Evolutionary conservation across 2,888 invertebrate genomes (phyloP).

Genomic region (Megaustenia siamemsis): DNA sequence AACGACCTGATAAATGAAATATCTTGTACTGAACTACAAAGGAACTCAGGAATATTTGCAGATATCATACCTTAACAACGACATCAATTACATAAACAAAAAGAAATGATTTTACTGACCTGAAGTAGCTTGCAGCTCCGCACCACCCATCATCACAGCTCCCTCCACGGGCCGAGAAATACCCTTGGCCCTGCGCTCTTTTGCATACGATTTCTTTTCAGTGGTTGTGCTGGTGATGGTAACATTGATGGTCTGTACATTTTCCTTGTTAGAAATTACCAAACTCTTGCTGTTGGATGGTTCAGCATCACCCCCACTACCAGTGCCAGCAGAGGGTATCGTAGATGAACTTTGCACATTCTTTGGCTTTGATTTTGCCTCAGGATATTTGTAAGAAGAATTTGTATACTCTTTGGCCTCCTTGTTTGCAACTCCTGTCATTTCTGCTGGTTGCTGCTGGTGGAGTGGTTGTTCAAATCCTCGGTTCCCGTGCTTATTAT

Average conservation of each 20-base stretch:
- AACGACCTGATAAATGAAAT: too few relatives aligned
- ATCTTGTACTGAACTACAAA: too few relatives aligned
- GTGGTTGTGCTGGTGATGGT: slow-evolving; percentile 62
- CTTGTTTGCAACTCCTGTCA: slow-evolving; percentile 14
- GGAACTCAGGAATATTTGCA: too few relatives aligned
- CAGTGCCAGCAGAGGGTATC: not conserved
- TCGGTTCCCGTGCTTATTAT: slow-evolving; percentile 27
- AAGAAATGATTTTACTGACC: slow-evolving; percentile 2
- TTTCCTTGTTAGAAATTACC: slow-evolving; percentile 61
- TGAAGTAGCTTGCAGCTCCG: slow-evolving; percentile 17
- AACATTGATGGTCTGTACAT: slow-evolving; percentile 61
- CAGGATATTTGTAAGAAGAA: slow-evolving; percentile 34
- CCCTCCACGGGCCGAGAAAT: slow-evolving; percentile 52
- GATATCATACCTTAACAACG: not conserved
- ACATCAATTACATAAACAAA: not conserved
- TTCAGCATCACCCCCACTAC: not conserved
- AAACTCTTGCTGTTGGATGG: slow-evolving; percentile 27
- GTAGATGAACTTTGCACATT: not conserved
- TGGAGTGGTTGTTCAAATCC: slow-evolving; percentile 31
- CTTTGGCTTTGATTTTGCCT: slow-evolving; percentile 20
- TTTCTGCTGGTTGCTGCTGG: slow-evolving; percentile 40
- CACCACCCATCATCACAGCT: slow-evolving; percentile 17
- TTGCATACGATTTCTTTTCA: slow-evolving; percentile 68
- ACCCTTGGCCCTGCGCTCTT: slow-evolving; percentile 63
- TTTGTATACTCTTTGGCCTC: slow-evolving; percentile 48